Conservation (phyloP, 1,140 invertebrate genomes). For the Drosophila grimshawi region DNA sequence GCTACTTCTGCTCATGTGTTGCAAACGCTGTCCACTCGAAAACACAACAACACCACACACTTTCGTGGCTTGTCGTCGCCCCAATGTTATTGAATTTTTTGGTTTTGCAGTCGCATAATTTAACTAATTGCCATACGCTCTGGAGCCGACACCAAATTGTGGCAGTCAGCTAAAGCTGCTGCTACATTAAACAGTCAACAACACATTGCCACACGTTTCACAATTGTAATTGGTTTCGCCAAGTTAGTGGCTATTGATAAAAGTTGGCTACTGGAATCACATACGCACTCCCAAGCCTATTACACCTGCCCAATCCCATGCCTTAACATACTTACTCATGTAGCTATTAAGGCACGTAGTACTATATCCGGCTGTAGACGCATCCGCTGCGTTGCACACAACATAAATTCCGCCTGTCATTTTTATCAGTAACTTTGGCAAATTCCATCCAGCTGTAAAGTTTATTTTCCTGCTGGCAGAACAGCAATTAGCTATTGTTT, state of each 20-base stretch:
- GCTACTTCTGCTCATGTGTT: constrained; percentile 1
- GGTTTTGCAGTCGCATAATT: constrained; percentile 52
- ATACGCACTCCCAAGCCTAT: constrained; percentile 4
- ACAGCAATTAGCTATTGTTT: background rate
- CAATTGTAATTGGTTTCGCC: constrained; percentile 46
- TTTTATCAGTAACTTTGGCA: background rate
- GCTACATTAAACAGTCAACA: constrained; percentile 17
- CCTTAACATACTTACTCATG: too few species aligned
- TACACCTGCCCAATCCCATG: background rate
- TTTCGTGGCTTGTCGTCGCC: constrained; percentile 31
- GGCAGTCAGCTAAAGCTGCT: constrained; percentile 12
- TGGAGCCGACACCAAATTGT: constrained; percentile 35
- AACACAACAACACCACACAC: constrained; percentile 17
- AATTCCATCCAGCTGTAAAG: background rate
- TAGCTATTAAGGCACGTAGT: too few species aligned
- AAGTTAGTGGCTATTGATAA: constrained; percentile 36
- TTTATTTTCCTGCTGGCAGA: background rate
- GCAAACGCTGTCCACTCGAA: constrained; percentile 7
- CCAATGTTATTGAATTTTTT: constrained; percentile 49
- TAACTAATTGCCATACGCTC: constrained; percentile 52
- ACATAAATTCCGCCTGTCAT: background rate
- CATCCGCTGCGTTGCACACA: background rate
- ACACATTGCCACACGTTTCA: constrained; percentile 36
- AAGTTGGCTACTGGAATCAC: constrained; percentile 10
- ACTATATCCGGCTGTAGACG: too few species aligned